Evolutionary conservation across 2,888 invertebrate species (phyloP).

Genomic region (Dastarcus helophoroides): DNA sequence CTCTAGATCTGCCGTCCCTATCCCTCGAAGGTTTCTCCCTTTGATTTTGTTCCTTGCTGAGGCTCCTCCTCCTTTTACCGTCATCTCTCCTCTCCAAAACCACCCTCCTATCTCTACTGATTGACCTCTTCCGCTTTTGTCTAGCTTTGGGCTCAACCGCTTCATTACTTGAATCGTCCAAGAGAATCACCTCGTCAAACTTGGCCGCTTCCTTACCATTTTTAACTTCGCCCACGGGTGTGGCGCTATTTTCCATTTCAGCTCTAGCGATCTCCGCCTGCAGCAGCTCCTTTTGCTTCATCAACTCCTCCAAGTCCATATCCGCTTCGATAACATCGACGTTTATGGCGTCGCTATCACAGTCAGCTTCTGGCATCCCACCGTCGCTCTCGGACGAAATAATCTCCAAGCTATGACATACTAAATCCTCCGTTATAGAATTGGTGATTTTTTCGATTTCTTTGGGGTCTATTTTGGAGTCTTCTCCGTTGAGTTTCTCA

Average conservation of each 20-base stretch:
- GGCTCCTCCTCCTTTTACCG: slow-evolving; percentile 14
- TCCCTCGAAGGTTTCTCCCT: slow-evolving; percentile 14
- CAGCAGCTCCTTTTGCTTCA: slow-evolving; percentile 76
- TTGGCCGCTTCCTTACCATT: slow-evolving; percentile 28
- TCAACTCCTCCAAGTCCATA: slow-evolving; percentile 76
- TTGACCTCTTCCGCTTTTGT: slow-evolving; percentile 34
- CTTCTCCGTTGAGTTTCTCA: slow-evolving; percentile 13
- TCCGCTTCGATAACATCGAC: slow-evolving; percentile 72
- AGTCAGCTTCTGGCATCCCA: slow-evolving; percentile 50
- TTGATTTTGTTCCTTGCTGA: slow-evolving; percentile 27
- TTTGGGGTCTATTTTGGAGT: slow-evolving; percentile 6
- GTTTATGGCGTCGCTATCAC: slow-evolving; percentile 56
- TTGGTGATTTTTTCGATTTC: slow-evolving; percentile 35
- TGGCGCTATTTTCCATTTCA: slow-evolving; percentile 39
- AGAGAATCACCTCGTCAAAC: slow-evolving; percentile 48
- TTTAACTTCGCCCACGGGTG: slow-evolving; percentile 17
- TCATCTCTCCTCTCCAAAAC: slow-evolving; percentile 27
- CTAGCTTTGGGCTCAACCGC: slow-evolving; percentile 29
- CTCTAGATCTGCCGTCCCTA: too few relatives aligned
- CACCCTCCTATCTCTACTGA: slow-evolving; percentile 35
- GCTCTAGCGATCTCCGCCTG: slow-evolving; percentile 73
- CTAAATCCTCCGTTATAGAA: slow-evolving; percentile 40
- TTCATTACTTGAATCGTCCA: slow-evolving; percentile 54
- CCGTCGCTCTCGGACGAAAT: slow-evolving; percentile 59
- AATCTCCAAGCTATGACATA: slow-evolving; percentile 42